Evolutionary conservation across 2,113 vertebrate genomes (phyloP).

Genomic region (Planiliza haematocheilus): DNA sequence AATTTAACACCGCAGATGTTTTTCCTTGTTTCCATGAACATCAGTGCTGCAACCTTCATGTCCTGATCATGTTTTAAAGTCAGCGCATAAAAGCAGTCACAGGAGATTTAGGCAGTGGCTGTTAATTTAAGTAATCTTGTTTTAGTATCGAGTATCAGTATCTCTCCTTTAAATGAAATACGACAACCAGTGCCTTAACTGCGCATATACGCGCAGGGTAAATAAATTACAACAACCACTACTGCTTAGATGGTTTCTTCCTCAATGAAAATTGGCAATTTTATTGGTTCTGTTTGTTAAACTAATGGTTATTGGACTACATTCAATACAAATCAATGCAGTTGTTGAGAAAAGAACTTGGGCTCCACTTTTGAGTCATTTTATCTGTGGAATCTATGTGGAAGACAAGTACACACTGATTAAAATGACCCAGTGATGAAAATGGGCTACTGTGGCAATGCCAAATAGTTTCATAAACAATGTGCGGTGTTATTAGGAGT

Average conservation of each 20-base stretch:
- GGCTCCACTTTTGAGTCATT: constrained; percentile 27
- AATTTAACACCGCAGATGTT: constrained; percentile 18
- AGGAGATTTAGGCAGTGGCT: background rate
- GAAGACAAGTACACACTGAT: constrained; percentile 35
- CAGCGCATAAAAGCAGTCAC: background rate
- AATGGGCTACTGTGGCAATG: constrained; percentile 1
- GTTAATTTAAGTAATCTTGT: constrained; percentile 20
- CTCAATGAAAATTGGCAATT: background rate
- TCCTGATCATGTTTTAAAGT: background rate
- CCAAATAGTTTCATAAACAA: constrained; percentile 19
- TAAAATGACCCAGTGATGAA: constrained; percentile 25
- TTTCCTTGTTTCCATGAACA: constrained; percentile 13
- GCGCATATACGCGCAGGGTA: background rate
- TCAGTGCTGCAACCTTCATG: constrained; percentile 16
- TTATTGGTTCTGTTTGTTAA: constrained; percentile 27
- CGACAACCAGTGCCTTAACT: background rate
- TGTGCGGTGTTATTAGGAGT: background rate
- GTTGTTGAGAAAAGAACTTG: constrained; percentile 1
- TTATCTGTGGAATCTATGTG: constrained; percentile 27
- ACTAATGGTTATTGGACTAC: constrained; percentile 18
- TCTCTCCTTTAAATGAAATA: background rate
- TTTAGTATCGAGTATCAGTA: background rate
- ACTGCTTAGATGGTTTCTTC: background rate
- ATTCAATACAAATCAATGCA: constrained; percentile 35
- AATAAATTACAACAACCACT: background rate